Conservation (phyloP, 2,888 invertebrate species). For the Octonoba sinensis region DNA sequence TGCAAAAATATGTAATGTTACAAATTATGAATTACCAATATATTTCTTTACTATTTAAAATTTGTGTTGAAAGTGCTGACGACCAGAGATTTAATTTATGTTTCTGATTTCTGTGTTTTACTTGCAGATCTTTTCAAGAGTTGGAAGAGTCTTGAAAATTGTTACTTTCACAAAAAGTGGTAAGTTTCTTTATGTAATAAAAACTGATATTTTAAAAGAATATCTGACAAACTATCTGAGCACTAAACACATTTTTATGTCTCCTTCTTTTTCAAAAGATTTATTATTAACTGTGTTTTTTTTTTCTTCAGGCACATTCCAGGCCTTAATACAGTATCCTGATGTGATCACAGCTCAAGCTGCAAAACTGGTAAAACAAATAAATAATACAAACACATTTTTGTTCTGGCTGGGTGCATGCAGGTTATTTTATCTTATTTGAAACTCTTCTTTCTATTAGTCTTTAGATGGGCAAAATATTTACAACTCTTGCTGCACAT, state of each 20-base stretch:
- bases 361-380: slow-evolving; percentile 86
- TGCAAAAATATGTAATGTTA: too few species aligned
- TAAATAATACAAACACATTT: neutral
- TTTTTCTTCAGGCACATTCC: slow-evolving; percentile 86
- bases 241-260: too few species aligned
- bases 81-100: neutral
- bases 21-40: too few species aligned
- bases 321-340: slow-evolving; percentile 98
- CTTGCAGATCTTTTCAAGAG: slow-evolving; percentile 95
- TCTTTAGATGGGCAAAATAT: slow-evolving; percentile 98
- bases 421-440: neutral
- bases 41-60: neutral
- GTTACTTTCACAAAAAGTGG: slow-evolving; percentile 99
- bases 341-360: slow-evolving; percentile 97
- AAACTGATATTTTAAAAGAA: too few species aligned
- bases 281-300: neutral
- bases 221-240: too few species aligned
- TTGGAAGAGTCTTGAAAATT: slow-evolving; percentile 98
- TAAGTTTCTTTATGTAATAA: too few species aligned
- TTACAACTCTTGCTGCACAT: slow-evolving; percentile 98
- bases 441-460: slow-evolving; percentile 73
- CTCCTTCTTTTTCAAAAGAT: neutral
- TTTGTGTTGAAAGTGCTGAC: neutral
- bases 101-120: slow-evolving; percentile 14
- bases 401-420: neutral